phyloP scores from a whole-genome alignment of 2,888 invertebrate genomes.

The Drosophila macrospina region DNA sequence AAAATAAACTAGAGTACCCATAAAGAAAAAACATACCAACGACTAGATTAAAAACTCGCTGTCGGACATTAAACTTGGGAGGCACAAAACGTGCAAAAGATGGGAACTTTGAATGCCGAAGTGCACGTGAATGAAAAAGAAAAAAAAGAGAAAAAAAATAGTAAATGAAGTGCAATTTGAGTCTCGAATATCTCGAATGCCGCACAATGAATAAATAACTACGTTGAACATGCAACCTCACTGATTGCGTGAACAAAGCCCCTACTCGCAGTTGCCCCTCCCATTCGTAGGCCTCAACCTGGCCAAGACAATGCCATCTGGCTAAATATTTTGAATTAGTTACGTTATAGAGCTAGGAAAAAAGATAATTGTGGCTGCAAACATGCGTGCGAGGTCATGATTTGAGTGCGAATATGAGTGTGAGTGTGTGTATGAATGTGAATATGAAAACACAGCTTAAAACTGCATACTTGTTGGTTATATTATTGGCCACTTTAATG shows the following conservation, averaged over 20 bases:
- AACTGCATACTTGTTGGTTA: not conserved
- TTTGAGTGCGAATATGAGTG: conserved; percentile 11
- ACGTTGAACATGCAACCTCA: conserved; percentile 65
- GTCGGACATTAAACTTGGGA: conserved; percentile 75
- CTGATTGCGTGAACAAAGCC: conserved; percentile 67
- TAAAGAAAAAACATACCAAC: conserved; percentile 11
- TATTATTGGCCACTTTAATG: not conserved
- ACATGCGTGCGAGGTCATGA: conserved; percentile 61
- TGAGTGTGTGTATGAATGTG: conserved; percentile 6
- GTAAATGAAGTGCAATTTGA: conserved; percentile 60
- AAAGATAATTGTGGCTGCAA: conserved; percentile 49
- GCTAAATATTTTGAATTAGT: conserved; percentile 62
- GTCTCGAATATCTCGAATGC: conserved; percentile 67
- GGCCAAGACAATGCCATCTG: conserved; percentile 51
- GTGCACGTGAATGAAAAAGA: conserved; percentile 52
- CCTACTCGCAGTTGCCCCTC: not conserved
- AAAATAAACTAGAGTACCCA: conserved; percentile 37
- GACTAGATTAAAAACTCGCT: conserved; percentile 30
- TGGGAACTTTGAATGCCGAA: conserved; percentile 64
- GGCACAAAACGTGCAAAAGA: conserved; percentile 56
- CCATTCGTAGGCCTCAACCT: no score
- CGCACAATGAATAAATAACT: conserved; percentile 73
- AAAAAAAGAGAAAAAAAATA: no score
- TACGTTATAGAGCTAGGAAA: conserved; percentile 49
- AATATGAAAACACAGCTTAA: conserved; percentile 1